Percentiles rank a stretch among this genome's conserved stretches.
phyloP scores from a whole-genome alignment of 2,797 vertebrate genomes.

The Lerista edwardsae region DNA sequence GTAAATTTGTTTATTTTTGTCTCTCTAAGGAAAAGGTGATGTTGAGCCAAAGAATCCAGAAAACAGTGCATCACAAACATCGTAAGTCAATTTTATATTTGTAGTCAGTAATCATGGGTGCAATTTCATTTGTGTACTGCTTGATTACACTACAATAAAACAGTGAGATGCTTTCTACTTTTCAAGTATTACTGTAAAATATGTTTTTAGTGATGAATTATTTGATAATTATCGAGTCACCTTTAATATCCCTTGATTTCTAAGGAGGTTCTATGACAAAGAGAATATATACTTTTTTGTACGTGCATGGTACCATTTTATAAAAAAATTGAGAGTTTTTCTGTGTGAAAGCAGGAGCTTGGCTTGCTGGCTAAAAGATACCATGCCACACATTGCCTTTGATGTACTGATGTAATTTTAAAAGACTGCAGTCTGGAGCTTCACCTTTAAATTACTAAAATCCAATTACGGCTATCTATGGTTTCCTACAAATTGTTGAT shows the following conservation, averaged over 20 bases:
- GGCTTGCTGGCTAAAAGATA: constrained; percentile 54
- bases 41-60: constrained; percentile 78
- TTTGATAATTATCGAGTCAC: constrained; percentile 65
- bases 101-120: constrained; percentile 46
- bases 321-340: constrained; percentile 48
- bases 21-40: constrained; percentile 80
- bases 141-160: constrained; percentile 61
- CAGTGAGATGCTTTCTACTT: constrained; percentile 39
- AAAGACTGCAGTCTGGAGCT: constrained; percentile 62
- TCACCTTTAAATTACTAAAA: constrained; percentile 69
- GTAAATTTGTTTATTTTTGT: constrained; percentile 66
- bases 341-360: constrained; percentile 54
- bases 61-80: constrained; percentile 76
- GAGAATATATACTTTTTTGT: constrained; percentile 42
- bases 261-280: constrained; percentile 27
- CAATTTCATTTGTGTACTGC: constrained; percentile 55
- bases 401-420: constrained; percentile 68
- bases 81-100: constrained; percentile 77
- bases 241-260: constrained; percentile 55
- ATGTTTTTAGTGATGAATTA: constrained; percentile 51
- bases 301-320: constrained; percentile 48
- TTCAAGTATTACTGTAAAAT: constrained; percentile 57
- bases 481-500: constrained; percentile 64
- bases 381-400: constrained; percentile 55
- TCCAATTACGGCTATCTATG: constrained; percentile 63